Evolutionary conservation across 2,113 vertebrate species (phyloP).

Genomic region (Nothoprocta perdicaria): DNA sequence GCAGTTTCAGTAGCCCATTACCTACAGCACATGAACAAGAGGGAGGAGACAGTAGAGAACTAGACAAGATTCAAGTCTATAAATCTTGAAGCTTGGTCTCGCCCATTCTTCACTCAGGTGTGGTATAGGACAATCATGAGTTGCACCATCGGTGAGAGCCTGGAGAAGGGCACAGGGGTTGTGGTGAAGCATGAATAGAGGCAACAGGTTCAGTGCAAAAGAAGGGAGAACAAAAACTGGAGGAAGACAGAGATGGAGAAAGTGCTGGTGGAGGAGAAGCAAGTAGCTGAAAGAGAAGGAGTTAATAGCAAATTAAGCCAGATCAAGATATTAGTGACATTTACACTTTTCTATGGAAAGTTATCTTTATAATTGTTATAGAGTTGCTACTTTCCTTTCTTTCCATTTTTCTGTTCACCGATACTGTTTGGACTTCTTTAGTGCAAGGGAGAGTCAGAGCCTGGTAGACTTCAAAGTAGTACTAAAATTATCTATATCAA

Average conservation of each 20-base stretch:
- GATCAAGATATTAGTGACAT: neutral
- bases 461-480: neutral
- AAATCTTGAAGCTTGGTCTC: neutral
- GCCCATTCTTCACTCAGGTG: neutral
- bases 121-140: fast-evolving
- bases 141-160: neutral
- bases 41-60: fast-evolving
- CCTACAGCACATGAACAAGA: fast-evolving
- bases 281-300: neutral
- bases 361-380: neutral
- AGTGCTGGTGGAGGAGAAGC: neutral
- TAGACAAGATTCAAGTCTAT: neutral
- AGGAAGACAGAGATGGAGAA: neutral
- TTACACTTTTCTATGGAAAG: neutral
- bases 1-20: neutral
- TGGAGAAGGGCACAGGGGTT: neutral
- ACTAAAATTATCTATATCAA: neutral
- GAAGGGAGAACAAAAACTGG: neutral
- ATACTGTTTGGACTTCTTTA: neutral
- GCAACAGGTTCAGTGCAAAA: neutral
- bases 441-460: neutral
- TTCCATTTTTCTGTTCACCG: neutral
- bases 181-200: neutral
- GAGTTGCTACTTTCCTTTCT: neutral
- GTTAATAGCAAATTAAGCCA: neutral